These are phyloP conservation scores for Gallinago solitaria DNA, from an alignment of 2,797 vertebrate species.

Conservation along the genomic window DNA sequence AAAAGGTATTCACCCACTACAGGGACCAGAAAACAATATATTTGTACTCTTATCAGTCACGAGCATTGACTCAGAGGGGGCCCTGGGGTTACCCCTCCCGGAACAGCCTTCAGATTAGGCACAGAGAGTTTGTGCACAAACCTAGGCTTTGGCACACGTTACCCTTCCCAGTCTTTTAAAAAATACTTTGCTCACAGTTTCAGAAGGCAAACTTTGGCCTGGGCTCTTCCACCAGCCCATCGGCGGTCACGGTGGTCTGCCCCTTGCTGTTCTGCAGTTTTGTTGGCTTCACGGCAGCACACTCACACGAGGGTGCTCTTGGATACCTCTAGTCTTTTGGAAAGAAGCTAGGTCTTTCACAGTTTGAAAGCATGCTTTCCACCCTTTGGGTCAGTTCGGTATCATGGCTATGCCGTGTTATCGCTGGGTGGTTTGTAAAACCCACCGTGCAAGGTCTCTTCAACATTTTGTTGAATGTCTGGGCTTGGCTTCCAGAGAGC, in stretches of 20 bases:
- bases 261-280: not conserved
- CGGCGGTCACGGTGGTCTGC: not conserved
- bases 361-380: not conserved
- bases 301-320: not conserved
- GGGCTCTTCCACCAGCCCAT: not conserved
- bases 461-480: not conserved
- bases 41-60: not conserved
- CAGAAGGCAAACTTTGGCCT: not conserved
- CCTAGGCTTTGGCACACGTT: not conserved
- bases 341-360: not conserved
- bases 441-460: not conserved
- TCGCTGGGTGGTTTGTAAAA: not conserved
- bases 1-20: not conserved
- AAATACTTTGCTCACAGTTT: not conserved
- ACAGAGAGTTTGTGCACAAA: not conserved
- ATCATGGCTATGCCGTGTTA: not conserved
- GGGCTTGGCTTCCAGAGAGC: not conserved
- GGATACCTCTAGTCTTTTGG: not conserved
- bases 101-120: conserved; percentile 1
- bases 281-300: not conserved
- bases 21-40: conserved; percentile 4
- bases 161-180: not conserved
- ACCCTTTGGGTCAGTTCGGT: not conserved
- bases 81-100: not conserved
- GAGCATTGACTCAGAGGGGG: not conserved